phyloP scores from a whole-genome alignment of 2,797 vertebrate genomes.

The Acomys russatus region DNA sequence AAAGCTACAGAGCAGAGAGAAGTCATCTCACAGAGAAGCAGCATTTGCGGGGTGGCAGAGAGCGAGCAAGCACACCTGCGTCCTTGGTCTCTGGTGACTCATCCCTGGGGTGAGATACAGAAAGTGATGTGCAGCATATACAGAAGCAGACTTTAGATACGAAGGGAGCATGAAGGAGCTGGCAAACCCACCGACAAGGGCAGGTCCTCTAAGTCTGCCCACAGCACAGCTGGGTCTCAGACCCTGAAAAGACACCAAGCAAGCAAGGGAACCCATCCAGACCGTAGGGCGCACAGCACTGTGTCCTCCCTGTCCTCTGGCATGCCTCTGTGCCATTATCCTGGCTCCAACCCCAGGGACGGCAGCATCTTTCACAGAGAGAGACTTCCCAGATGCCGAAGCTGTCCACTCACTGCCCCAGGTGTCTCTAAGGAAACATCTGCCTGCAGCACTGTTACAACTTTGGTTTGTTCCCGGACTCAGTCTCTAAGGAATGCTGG shows the following conservation, averaged over 20 bases:
- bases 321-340: background rate
- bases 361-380: conserved; percentile 20
- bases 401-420: background rate
- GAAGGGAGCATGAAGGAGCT: background rate
- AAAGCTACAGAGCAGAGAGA: background rate
- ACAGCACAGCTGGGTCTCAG: background rate
- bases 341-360: background rate
- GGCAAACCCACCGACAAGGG: background rate
- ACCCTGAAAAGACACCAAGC: background rate
- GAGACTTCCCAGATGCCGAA: conserved; percentile 10
- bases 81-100: background rate
- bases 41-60: background rate
- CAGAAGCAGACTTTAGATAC: background rate
- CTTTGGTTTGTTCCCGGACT: background rate
- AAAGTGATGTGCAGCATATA: background rate
- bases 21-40: background rate
- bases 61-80: background rate
- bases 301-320: background rate
- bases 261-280: background rate
- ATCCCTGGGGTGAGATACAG: background rate
- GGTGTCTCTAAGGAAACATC: conserved; percentile 19
- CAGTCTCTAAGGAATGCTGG: background rate
- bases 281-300: background rate
- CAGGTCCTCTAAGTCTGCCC: background rate
- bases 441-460: background rate